A percentile compares a stretch with the other conserved stretches of the same genome.
Evolutionary conservation across 2,888 invertebrate species (phyloP).

Genomic region (Lacanobia oleracea): DNA sequence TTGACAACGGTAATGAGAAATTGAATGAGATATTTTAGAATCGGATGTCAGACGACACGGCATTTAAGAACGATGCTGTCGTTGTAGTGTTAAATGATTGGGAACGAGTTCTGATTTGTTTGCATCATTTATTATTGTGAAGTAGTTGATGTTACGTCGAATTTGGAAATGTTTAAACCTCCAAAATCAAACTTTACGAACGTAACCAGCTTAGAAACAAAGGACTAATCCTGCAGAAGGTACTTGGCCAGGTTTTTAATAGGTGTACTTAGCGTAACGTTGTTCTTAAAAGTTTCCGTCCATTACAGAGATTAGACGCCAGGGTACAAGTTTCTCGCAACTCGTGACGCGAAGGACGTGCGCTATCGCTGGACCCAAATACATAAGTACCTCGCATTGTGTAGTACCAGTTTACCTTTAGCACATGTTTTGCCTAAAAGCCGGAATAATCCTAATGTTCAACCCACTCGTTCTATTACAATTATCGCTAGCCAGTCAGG

Average conservation of each 20-base stretch:
- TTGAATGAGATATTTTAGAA: constrained; percentile 32
- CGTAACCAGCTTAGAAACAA: constrained; percentile 8
- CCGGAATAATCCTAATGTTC: constrained; percentile 28
- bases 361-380: constrained; percentile 51
- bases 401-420: constrained; percentile 32
- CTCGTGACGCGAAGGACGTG: constrained; percentile 57
- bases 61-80: constrained; percentile 24
- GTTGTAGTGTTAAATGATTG: constrained; percentile 18
- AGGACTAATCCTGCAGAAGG: constrained; percentile 9
- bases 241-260: constrained; percentile 43
- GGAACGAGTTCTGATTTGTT: constrained; percentile 16
- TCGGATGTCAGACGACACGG: constrained; percentile 17
- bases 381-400: constrained; percentile 17
- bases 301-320: constrained; percentile 58
- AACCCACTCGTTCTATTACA: constrained; percentile 13
- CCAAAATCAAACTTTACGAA: neutral
- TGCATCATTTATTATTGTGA: constrained; percentile 2
- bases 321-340: constrained; percentile 45
- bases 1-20: constrained; percentile 55
- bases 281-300: constrained; percentile 61
- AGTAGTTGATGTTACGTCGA: neutral
- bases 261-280: constrained; percentile 49
- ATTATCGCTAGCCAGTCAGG: constrained; percentile 27
- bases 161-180: neutral
- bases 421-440: constrained; percentile 47